Percentiles rank a stretch among this genome's conserved stretches.
These are phyloP conservation scores for Aptenodytes patagonicus DNA, from an alignment of 2,113 vertebrate species.

Conservation along the genomic window DNA sequence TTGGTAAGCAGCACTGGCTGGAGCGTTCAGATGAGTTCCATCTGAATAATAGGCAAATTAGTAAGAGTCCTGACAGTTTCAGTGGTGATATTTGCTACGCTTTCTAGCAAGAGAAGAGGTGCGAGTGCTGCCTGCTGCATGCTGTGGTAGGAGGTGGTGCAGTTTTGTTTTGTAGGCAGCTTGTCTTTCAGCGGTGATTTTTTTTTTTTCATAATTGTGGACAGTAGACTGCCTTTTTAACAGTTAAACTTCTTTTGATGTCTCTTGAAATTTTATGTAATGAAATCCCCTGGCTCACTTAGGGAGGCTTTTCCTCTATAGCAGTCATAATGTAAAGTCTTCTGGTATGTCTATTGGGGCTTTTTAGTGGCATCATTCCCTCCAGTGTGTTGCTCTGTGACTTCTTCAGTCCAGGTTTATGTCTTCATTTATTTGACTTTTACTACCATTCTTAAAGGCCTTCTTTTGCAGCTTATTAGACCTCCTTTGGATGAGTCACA, in stretches of 20 bases:
- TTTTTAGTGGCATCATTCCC: background rate
- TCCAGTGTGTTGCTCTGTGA: background rate
- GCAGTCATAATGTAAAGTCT: background rate
- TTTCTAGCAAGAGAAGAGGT: background rate
- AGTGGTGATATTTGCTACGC: fast-evolving
- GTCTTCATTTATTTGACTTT: background rate
- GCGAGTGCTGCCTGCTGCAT: background rate
- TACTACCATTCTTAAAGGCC: background rate
- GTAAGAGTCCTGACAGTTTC: background rate
- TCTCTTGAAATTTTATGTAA: background rate
- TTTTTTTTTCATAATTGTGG: background rate
- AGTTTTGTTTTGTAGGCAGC: background rate
- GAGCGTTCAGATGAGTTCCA: background rate
- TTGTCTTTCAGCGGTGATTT: background rate
- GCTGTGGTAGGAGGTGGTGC: background rate
- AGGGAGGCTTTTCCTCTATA: background rate
- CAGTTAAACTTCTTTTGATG: background rate
- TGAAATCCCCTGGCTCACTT: background rate
- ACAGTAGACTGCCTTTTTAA: background rate
- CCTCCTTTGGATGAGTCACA: background rate
- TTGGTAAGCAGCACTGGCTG: background rate
- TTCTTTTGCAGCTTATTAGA: background rate
- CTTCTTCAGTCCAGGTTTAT: background rate
- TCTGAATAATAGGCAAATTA: background rate
- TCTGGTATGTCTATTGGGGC: background rate